Evolutionary conservation across 2,113 vertebrate species (phyloP).

Genomic region (Forbesichthys agassizii): DNA sequence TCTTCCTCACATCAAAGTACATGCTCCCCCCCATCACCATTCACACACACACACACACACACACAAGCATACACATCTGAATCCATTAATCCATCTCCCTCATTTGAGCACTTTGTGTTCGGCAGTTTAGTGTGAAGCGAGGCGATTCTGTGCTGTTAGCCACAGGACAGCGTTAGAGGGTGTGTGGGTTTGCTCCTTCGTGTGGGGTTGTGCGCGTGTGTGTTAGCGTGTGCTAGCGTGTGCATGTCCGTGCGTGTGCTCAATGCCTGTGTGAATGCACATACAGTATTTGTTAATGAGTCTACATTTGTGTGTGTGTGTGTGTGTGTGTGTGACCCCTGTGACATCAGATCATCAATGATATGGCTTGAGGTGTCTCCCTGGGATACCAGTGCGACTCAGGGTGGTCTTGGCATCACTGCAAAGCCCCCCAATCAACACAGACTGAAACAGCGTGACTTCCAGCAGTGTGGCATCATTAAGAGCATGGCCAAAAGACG

Average conservation of each 20-base stretch:
- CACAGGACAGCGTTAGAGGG: too few species aligned
- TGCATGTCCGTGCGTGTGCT: too few species aligned
- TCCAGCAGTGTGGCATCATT: constrained; percentile 55
- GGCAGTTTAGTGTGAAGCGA: constrained; percentile 46
- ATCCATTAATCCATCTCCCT: constrained; percentile 41
- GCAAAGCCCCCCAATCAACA: constrained; percentile 52
- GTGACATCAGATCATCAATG: too few species aligned
- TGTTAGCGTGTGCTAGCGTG: too few species aligned
- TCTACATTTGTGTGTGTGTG: neutral
- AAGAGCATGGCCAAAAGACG: constrained; percentile 36
- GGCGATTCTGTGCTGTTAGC: constrained; percentile 9
- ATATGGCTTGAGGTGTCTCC: constrained; percentile 15
- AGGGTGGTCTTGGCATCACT: constrained; percentile 25
- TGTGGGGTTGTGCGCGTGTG: too few species aligned
- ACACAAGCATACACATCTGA: constrained; percentile 17
- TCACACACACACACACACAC: neutral
- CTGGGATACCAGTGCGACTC: constrained; percentile 34
- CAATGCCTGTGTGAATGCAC: too few species aligned
- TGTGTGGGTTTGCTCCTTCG: too few species aligned
- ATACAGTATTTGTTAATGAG: too few species aligned
- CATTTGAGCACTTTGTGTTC: constrained; percentile 46
- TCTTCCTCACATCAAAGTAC: too few species aligned
- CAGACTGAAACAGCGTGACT: constrained; percentile 49
- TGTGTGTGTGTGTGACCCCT: constrained; percentile 8
- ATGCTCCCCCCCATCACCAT: too few species aligned